A percentile compares a stretch with the other conserved stretches of the same genome.
phyloP scores from a whole-genome alignment of 2,797 vertebrate species.

The Eutrigla gurnardus region DNA sequence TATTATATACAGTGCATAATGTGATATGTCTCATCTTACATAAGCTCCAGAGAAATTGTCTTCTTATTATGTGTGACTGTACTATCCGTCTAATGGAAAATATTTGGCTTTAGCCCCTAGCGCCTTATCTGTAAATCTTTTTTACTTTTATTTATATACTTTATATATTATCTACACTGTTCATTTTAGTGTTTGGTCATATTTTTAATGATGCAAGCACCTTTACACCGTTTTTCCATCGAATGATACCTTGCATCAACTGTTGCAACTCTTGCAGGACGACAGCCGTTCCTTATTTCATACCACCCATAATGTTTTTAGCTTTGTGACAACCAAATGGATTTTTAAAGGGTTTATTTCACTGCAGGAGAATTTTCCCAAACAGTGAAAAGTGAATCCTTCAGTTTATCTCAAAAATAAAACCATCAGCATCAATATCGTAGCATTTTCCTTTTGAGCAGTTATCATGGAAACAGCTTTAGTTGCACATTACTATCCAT shows the following conservation, averaged over 20 bases:
- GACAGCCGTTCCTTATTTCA: not conserved
- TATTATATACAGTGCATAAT: constrained; percentile 27
- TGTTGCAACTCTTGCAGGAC: not conserved
- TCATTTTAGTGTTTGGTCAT: not conserved
- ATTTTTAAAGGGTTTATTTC: not conserved
- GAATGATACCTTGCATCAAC: not conserved
- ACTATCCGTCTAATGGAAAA: not conserved
- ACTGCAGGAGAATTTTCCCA: not conserved
- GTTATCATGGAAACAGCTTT: not conserved
- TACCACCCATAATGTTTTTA: not conserved
- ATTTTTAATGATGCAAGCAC: not conserved
- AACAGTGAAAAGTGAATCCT: not conserved
- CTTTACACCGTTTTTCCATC: not conserved
- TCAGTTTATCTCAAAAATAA: not conserved
- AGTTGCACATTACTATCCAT: not conserved
- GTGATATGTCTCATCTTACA: constrained; percentile 31
- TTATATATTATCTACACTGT: not conserved
- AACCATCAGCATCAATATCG: not conserved
- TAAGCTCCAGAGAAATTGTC: constrained; percentile 1
- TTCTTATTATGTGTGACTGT: not conserved
- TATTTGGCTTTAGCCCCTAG: not conserved
- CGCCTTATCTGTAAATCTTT: not conserved
- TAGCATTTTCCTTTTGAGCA: not conserved
- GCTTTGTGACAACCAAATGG: not conserved
- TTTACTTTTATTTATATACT: not conserved